A percentile compares a stretch with the other conserved stretches of the same genome.
Conservation (phyloP, 2,888 invertebrate species). For the Hyles lineata region DNA sequence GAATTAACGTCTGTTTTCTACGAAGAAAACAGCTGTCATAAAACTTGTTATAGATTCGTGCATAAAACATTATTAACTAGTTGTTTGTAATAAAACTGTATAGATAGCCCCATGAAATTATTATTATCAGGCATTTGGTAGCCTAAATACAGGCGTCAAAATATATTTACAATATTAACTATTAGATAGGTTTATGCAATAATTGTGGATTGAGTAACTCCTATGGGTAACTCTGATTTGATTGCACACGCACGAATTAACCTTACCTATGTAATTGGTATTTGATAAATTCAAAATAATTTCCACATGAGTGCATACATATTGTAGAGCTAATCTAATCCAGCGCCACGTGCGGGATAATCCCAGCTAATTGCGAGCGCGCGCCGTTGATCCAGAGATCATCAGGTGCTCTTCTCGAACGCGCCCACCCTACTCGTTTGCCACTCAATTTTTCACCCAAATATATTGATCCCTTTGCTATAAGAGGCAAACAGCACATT, state of each 20-base stretch:
- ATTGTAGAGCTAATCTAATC: conserved; percentile 51
- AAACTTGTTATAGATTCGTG: conserved; percentile 72
- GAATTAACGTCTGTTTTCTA: conserved; percentile 83
- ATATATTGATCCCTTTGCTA: background rate
- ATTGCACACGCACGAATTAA: background rate
- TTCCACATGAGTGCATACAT: conserved; percentile 40
- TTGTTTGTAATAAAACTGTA: conserved; percentile 71
- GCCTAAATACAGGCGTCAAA: background rate
- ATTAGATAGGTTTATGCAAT: background rate
- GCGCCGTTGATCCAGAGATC: conserved; percentile 71
- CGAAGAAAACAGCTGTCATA: conserved; percentile 79
- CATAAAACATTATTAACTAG: conserved; percentile 77
- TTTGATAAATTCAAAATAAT: conserved; percentile 46
- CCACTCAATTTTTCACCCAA: conserved; percentile 9
- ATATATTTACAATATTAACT: background rate
- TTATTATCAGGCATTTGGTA: conserved; percentile 22
- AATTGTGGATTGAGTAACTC: background rate
- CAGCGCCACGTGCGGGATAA: conserved; percentile 79
- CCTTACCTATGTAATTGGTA: background rate
- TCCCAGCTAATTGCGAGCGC: conserved; percentile 77
- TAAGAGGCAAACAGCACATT: too few relatives aligned
- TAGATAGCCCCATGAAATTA: conserved; percentile 31
- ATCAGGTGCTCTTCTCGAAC: conserved; percentile 70
- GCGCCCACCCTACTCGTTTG: conserved; percentile 30
- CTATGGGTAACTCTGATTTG: background rate